Base-by-base conservation (phyloP, 1,140 invertebrate genomes). In the Chionoecetes opilio region DNA sequence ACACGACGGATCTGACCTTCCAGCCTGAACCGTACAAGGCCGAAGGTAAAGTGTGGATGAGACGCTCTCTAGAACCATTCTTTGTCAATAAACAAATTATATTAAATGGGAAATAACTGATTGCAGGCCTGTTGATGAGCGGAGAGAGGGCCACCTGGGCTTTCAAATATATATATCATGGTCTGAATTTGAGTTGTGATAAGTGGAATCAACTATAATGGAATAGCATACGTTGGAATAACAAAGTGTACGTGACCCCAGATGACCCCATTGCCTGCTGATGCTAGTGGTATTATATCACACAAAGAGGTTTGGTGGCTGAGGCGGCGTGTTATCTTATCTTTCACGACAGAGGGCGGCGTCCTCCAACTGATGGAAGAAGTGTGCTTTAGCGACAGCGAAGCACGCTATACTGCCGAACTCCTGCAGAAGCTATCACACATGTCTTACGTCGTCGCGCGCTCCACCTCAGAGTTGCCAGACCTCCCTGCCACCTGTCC, bases 361-460 rank as follows among this genome's bases (percentile, higher is more conserved):
- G 93, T 82, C 14, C 34, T 34, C 0, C 34, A 82, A 17, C 32
- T 94, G 34, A n/a, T 94, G 93, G 82, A 90, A 34, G 93, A 94
- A n/a, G 87, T 89, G 53, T 94, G 93, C 37, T 82, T 84, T 6
- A 88, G 34, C 0, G 93, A 89, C 11, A 87, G 93, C 3, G 63
- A 89, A 0, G 93, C 63, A 3, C 86, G 93, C 21, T 26, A 90
- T 31, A 94, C 93, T 14, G 85, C 37, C 53, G 53, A 38, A 11
- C 63, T 94, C 63, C 35, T 94, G 63, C 93, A 94, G 63, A 94
- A 89, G 53, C 38, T 94, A 35, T 88, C 87, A 26, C 53, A 90
- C 8, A 9, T 94, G 53, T 38, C 82, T 5, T 34, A 94, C 31
- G 87, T 38, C 53, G 26, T 94, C 21, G 46, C 93, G 29, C 93